A percentile compares a stretch with the other conserved stretches of the same genome.
These are phyloP conservation scores for Slavum lentiscoides DNA, from an alignment of 2,888 invertebrate genomes.

Conservation along the genomic window DNA sequence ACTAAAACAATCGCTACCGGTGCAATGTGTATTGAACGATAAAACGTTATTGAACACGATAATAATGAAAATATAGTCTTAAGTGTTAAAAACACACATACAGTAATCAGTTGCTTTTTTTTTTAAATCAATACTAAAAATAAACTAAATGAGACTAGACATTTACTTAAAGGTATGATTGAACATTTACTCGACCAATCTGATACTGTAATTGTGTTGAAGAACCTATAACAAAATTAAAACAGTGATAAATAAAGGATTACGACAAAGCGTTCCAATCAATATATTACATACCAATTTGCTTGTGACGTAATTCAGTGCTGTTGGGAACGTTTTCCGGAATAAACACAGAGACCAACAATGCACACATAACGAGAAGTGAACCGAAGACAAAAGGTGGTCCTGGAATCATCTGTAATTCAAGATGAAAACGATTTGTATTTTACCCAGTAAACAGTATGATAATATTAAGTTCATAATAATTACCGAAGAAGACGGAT, in stretches of 20 bases:
- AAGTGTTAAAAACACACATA: neutral
- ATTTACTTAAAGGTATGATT: slow-evolving; percentile 42
- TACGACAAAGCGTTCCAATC: neutral
- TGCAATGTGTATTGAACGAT: neutral
- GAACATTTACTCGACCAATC: slow-evolving; percentile 45
- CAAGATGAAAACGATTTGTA: slow-evolving; percentile 43
- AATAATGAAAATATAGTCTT: neutral
- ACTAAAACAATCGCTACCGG: neutral
- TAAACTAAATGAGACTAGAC: slow-evolving; percentile 19
- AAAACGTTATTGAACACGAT: neutral
- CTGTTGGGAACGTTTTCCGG: slow-evolving; percentile 65
- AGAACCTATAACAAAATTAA: slow-evolving; percentile 36
- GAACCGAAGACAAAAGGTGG: slow-evolving; percentile 99
- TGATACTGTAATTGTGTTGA: slow-evolving; percentile 43
- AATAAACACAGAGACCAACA: slow-evolving; percentile 88
- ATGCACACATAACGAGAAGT: slow-evolving; percentile 91
- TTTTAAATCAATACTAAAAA: slow-evolving; percentile 6
- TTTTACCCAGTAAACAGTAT: neutral
- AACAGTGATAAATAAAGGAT: neutral
- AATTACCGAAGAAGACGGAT: slow-evolving; percentile 46
- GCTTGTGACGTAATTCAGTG: slow-evolving; percentile 30
- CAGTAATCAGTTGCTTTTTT: slow-evolving; percentile 1
- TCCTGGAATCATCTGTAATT: slow-evolving; percentile 81
- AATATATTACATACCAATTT: slow-evolving; percentile 28
- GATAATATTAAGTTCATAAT: neutral